These are phyloP conservation scores for Enteromius afrohamiltoni DNA, from an alignment of 2,797 vertebrate species.

Conservation along the genomic window DNA sequence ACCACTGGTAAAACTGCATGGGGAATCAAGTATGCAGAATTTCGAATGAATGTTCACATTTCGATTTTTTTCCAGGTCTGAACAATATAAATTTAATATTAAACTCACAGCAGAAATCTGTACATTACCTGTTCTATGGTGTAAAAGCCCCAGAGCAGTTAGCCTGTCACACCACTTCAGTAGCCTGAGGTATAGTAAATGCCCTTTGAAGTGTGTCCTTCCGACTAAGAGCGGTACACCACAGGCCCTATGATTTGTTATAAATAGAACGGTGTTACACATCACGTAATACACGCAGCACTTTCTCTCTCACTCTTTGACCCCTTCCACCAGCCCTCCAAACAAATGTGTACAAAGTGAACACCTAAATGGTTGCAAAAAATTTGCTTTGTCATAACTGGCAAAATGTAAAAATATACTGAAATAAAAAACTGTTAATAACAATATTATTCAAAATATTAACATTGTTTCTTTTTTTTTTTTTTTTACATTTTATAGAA, in stretches of 20 bases:
- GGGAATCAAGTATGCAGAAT: background rate
- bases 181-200: slow-evolving; percentile 56
- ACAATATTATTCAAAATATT: no score
- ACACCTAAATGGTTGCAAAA: slow-evolving; percentile 39
- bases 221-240: slow-evolving; percentile 47
- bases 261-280: slow-evolving; percentile 78
- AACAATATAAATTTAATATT: slow-evolving; percentile 9
- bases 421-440: background rate
- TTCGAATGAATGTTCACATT: slow-evolving; percentile 2
- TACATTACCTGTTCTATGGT: slow-evolving; percentile 67
- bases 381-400: background rate
- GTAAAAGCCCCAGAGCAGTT: slow-evolving; percentile 45
- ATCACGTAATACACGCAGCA: slow-evolving; percentile 76
- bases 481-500: background rate
- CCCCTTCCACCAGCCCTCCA: slow-evolving; percentile 51
- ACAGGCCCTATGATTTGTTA: slow-evolving; percentile 75
- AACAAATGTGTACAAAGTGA: slow-evolving; percentile 73
- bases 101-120: slow-evolving; percentile 15
- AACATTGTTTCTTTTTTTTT: no score
- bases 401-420: background rate
- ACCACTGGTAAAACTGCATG: background rate
- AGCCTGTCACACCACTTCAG: slow-evolving; percentile 52
- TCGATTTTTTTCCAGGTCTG: background rate
- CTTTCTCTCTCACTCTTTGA: slow-evolving; percentile 49
- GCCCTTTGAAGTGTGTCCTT: slow-evolving; percentile 65